These are phyloP conservation scores for Neolamprologus toae DNA, from an alignment of 2,113 vertebrate genomes.

Conservation along the genomic window DNA sequence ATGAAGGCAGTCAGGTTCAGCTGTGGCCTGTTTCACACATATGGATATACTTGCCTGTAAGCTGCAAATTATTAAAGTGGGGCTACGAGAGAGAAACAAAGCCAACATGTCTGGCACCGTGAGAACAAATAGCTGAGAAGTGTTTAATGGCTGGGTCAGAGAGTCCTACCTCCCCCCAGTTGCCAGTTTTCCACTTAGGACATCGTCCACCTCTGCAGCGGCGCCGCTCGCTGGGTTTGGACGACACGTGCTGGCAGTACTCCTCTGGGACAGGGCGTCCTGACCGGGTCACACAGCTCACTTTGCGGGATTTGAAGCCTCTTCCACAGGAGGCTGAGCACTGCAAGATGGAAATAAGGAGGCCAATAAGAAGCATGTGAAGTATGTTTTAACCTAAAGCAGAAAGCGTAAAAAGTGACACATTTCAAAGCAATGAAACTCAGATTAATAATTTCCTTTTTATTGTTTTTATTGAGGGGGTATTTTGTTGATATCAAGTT, in stretches of 20 bases:
- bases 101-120: slow-evolving; percentile 5
- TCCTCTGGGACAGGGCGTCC: slow-evolving; percentile 80
- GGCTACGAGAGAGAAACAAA: neutral
- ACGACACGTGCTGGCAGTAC: slow-evolving; percentile 80
- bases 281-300: slow-evolving; percentile 84
- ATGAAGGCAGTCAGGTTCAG: neutral
- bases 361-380: neutral
- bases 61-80: slow-evolving; percentile 17
- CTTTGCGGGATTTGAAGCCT: slow-evolving; percentile 83
- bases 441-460: neutral
- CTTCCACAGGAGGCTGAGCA: slow-evolving; percentile 90
- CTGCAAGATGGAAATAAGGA: slow-evolving; percentile 67
- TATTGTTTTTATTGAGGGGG: neutral
- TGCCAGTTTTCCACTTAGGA: slow-evolving; percentile 87
- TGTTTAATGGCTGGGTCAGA: neutral
- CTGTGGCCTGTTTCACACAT: slow-evolving; percentile 28
- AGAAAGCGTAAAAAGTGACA: neutral
- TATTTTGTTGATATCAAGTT: neutral
- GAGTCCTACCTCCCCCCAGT: slow-evolving; percentile 87
- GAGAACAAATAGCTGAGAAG: neutral
- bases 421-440: neutral
- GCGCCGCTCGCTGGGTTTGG: slow-evolving; percentile 79
- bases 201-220: slow-evolving; percentile 86
- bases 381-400: neutral
- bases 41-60: neutral